Evolutionary conservation across 1,140 invertebrate species (phyloP).

Genomic region (Linepithema humile): DNA sequence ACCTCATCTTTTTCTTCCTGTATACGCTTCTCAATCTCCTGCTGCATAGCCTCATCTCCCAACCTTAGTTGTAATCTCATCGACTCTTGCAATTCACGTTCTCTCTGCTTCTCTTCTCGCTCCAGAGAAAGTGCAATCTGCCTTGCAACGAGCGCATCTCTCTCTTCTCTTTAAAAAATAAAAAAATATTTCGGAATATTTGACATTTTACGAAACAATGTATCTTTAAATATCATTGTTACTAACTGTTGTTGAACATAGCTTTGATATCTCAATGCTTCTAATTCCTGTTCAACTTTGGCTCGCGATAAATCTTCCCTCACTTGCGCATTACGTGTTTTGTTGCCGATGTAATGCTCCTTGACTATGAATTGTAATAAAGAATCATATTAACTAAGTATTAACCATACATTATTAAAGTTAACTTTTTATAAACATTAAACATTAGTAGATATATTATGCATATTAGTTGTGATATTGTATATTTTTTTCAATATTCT

Average conservation of each 20-base stretch:
- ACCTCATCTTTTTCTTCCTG: conserved; percentile 89
- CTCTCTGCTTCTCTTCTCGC: conserved; percentile 84
- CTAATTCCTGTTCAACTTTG: conserved; percentile 91
- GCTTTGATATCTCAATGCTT: conserved; percentile 87
- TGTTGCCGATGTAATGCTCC: conserved; percentile 94
- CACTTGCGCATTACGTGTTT: conserved; percentile 93
- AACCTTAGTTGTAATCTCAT: conserved; percentile 81
- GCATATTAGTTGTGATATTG: too few species aligned
- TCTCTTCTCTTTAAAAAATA: conserved; percentile 86
- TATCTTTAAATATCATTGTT: not conserved
- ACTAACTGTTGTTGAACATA: conserved; percentile 88
- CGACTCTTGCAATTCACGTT: conserved; percentile 84
- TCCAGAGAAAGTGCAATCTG: conserved; percentile 88
- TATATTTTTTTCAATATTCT: too few species aligned
- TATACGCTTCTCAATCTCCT: conserved; percentile 81
- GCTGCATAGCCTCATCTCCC: conserved; percentile 82
- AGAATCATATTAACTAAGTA: too few species aligned
- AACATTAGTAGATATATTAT: too few species aligned
- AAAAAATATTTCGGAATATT: conserved; percentile 4
- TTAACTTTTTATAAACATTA: too few species aligned
- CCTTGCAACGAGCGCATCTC: conserved; percentile 88
- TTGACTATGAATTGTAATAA: conserved; percentile 86
- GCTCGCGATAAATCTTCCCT: conserved; percentile 95
- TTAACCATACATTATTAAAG: too few species aligned
- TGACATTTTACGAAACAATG: not conserved